A percentile compares a stretch with the other conserved stretches of the same genome.
Evolutionary conservation across 2,888 invertebrate genomes (phyloP).

Genomic region (Meteorus cinctellus): DNA sequence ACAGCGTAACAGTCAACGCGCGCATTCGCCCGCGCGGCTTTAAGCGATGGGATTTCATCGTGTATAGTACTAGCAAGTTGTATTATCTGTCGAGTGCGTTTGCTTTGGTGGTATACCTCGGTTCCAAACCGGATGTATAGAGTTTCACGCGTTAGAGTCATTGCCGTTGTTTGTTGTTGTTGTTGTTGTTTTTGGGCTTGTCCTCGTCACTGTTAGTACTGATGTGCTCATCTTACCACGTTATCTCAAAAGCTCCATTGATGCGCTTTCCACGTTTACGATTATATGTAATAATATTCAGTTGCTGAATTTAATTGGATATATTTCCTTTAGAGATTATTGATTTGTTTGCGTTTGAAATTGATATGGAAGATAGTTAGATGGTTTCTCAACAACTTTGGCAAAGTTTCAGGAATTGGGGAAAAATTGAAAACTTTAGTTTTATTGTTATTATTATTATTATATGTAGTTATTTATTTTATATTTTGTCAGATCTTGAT

Average conservation of each 20-base stretch:
- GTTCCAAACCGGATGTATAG: constrained; percentile 32
- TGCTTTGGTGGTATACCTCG: constrained; percentile 27
- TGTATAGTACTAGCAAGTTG: constrained; percentile 35
- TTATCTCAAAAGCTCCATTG: constrained; percentile 22
- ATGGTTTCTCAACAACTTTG: no score
- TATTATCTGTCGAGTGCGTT: constrained; percentile 42
- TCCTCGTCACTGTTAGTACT: constrained; percentile 10
- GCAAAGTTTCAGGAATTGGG: no score
- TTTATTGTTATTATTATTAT: no score
- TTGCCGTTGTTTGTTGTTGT: constrained; percentile 8
- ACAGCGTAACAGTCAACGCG: constrained; percentile 40
- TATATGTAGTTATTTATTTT: no score
- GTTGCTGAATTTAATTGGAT: neutral
- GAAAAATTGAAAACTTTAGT: no score
- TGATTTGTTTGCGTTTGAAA: no score
- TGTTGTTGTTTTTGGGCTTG: constrained; percentile 19
- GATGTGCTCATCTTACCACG: constrained; percentile 20
- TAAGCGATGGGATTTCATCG: constrained; percentile 37
- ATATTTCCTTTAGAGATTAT: neutral
- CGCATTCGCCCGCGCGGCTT: constrained; percentile 8
- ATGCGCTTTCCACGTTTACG: constrained; percentile 4
- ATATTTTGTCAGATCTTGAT: no score
- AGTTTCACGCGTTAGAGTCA: constrained; percentile 36
- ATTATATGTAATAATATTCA: neutral
- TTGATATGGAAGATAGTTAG: no score